phyloP scores from a whole-genome alignment of 1,140 invertebrate genomes.

The Drosophila mojavensis region DNA sequence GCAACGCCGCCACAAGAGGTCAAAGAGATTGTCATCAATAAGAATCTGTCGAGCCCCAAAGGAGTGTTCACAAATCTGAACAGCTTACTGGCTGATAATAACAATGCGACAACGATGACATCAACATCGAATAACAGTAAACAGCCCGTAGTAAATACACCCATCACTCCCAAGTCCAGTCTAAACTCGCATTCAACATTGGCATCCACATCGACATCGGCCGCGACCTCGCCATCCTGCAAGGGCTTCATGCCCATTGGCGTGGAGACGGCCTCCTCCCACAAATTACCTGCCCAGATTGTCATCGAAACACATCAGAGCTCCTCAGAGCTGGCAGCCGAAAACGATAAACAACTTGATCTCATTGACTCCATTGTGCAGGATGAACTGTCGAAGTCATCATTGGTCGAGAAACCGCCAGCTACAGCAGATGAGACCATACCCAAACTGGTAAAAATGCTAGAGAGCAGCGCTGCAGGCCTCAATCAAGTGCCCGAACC shows the following conservation, averaged over 20 bases:
- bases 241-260: slow-evolving; percentile 78
- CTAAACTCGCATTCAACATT: slow-evolving; percentile 8
- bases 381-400: slow-evolving; percentile 68
- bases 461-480: slow-evolving; percentile 72
- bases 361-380: slow-evolving; percentile 78
- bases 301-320: slow-evolving; percentile 80
- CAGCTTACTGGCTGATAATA: slow-evolving; percentile 59
- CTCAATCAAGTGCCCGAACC: slow-evolving; percentile 38
- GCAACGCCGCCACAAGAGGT: slow-evolving; percentile 56
- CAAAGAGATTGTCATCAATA: slow-evolving; percentile 80
- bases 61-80: slow-evolving; percentile 79
- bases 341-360: slow-evolving; percentile 82
- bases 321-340: slow-evolving; percentile 73
- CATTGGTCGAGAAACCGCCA: slow-evolving; percentile 42
- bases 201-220: not conserved
- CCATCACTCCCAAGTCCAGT: slow-evolving; percentile 49
- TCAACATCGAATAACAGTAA: slow-evolving; percentile 31
- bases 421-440: slow-evolving; percentile 70
- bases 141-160: slow-evolving; percentile 34
- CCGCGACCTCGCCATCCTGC: slow-evolving; percentile 13
- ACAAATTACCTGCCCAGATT: slow-evolving; percentile 78
- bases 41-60: slow-evolving; percentile 72
- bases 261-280: slow-evolving; percentile 73
- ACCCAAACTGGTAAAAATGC: slow-evolving; percentile 82
- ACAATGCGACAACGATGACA: slow-evolving; percentile 20